Conservation (phyloP, 2,888 invertebrate species). For the Lamproptera curius region DNA sequence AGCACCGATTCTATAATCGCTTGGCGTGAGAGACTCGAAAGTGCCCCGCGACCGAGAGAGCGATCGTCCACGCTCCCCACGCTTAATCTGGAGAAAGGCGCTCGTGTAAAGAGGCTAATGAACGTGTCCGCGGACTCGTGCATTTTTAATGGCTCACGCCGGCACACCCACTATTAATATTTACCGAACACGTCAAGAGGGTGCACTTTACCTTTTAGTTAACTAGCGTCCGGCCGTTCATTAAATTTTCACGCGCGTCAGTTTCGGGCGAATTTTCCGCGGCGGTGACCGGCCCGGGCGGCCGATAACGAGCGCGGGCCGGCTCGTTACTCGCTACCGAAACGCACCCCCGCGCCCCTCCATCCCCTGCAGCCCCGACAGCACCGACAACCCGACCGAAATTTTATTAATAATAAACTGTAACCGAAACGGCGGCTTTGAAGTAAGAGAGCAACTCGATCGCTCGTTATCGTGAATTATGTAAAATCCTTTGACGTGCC, state of each 20-base stretch:
- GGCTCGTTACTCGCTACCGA: slow-evolving; percentile 54
- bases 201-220: slow-evolving; percentile 79
- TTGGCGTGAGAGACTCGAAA: slow-evolving; percentile 40
- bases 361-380: slow-evolving; percentile 22
- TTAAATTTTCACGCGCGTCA: slow-evolving; percentile 79
- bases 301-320: slow-evolving; percentile 42
- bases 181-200: slow-evolving; percentile 79
- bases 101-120: slow-evolving; percentile 62
- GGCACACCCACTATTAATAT: slow-evolving; percentile 76
- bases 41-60: slow-evolving; percentile 36
- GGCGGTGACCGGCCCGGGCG: slow-evolving; percentile 68
- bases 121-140: slow-evolving; percentile 73
- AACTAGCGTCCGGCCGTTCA: slow-evolving; percentile 79
- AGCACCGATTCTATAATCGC: slow-evolving; percentile 60
- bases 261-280: slow-evolving; percentile 77
- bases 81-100: slow-evolving; percentile 43
- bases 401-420: slow-evolving; percentile 78
- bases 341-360: slow-evolving; percentile 22
- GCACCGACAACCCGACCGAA: slow-evolving; percentile 56
- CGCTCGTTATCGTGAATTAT: slow-evolving; percentile 73
- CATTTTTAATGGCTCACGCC: slow-evolving; percentile 76
- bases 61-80: slow-evolving; percentile 27
- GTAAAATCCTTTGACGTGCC: slow-evolving; percentile 69
- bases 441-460: slow-evolving; percentile 70
- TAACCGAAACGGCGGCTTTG: slow-evolving; percentile 73